phyloP scores from a whole-genome alignment of 2,113 vertebrate species.

The Ancistrus triradiatus region DNA sequence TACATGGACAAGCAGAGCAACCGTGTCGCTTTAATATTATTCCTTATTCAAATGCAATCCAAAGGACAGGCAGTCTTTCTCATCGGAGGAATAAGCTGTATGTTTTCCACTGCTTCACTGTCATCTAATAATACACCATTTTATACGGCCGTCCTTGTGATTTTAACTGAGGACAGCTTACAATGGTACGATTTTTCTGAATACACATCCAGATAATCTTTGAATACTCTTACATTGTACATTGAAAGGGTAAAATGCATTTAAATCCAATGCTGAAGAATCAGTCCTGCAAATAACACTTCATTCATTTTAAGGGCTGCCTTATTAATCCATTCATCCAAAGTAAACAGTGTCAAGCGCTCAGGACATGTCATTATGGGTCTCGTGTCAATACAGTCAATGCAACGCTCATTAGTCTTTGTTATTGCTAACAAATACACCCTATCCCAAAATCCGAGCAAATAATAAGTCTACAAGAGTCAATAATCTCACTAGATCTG shows the following conservation, averaged over 20 bases:
- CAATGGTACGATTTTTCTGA: too few relatives aligned
- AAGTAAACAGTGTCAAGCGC: too few relatives aligned
- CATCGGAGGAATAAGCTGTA: constrained; percentile 31
- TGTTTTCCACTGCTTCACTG: constrained; percentile 19
- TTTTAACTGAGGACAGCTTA: background rate
- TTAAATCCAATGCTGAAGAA: too few relatives aligned
- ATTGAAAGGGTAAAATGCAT: too few relatives aligned
- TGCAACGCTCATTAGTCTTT: constrained; percentile 52
- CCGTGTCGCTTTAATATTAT: constrained; percentile 45
- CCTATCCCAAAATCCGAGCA: background rate
- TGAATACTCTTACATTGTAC: too few relatives aligned
- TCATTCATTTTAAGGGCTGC: background rate
- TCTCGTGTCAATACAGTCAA: constrained; percentile 51
- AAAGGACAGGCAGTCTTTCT: constrained; percentile 42
- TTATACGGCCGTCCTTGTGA: too few relatives aligned
- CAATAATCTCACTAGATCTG: constrained; percentile 6
- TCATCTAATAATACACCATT: constrained; percentile 19
- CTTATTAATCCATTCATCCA: too few relatives aligned
- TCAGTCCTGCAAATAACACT: too few relatives aligned
- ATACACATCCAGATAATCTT: too few relatives aligned
- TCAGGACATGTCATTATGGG: constrained; percentile 51
- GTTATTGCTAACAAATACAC: constrained; percentile 31
- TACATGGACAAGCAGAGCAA: constrained; percentile 41
- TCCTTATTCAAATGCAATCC: constrained; percentile 50
- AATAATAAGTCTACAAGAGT: background rate